phyloP scores from a whole-genome alignment of 2,113 vertebrate genomes.

The Bufo bufo region DNA sequence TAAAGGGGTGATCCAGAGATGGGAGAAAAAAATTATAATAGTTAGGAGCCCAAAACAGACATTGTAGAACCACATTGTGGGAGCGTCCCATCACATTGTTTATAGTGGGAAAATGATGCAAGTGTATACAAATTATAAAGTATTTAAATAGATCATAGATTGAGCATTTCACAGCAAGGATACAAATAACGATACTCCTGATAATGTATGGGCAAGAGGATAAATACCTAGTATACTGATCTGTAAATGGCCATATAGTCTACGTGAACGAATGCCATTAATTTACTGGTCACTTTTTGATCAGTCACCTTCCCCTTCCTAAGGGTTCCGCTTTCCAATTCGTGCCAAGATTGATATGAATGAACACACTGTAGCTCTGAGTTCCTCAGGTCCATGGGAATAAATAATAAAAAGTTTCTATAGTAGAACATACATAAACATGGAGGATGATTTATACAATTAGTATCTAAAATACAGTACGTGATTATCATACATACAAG shows the following conservation, averaged over 20 bases:
- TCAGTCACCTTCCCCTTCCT: not conserved
- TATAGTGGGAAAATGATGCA: constrained; percentile 16
- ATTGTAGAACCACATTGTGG: constrained; percentile 20
- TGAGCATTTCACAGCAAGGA: not conserved
- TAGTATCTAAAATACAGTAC: not conserved
- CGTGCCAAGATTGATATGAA: not conserved
- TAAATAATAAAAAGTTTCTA: constrained; percentile 76
- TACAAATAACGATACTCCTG: not conserved
- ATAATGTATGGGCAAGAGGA: not conserved
- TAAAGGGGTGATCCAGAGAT: no score
- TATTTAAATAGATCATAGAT: constrained; percentile 13
- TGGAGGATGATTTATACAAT: constrained; percentile 84
- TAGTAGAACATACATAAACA: constrained; percentile 77
- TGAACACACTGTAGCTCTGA: not conserved
- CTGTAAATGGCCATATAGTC: not conserved
- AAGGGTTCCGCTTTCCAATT: not conserved
- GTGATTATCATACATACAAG: constrained; percentile 72
- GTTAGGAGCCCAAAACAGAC: not conserved
- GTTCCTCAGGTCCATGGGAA: constrained; percentile 68
- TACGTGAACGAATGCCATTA: not conserved
- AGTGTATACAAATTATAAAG: constrained; percentile 8
- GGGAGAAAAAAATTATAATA: no score
- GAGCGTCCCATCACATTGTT: not conserved
- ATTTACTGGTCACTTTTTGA: not conserved
- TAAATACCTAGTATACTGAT: not conserved